A percentile compares a stretch with the other conserved stretches of the same genome.
phyloP scores from a whole-genome alignment of 2,113 vertebrate species.

The Acanthochromis polyacanthus region DNA sequence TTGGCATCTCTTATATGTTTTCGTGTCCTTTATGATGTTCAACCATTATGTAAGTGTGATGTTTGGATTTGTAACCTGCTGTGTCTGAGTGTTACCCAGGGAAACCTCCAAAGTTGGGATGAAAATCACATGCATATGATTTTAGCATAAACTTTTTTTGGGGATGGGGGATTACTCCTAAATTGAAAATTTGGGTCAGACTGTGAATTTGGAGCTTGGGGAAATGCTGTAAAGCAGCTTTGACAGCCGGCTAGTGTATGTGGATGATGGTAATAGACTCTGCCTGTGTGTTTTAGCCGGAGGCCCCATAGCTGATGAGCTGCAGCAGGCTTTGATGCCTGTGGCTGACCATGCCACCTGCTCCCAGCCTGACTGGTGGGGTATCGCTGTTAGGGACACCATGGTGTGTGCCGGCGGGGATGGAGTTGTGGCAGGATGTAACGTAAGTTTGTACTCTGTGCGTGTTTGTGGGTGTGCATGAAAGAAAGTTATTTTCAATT shows the following conservation, averaged over 20 bases:
- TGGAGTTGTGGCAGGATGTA: slow-evolving; percentile 85
- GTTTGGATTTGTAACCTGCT: slow-evolving; percentile 19
- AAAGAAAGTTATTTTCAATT: neutral
- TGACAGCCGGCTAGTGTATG: slow-evolving; percentile 60
- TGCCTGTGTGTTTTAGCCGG: slow-evolving; percentile 81
- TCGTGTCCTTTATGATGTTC: slow-evolving; percentile 2
- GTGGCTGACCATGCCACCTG: slow-evolving; percentile 86
- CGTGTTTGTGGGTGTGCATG: slow-evolving; percentile 26
- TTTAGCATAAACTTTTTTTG: slow-evolving; percentile 20
- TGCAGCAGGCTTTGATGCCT: slow-evolving; percentile 89
- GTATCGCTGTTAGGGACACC: slow-evolving; percentile 74
- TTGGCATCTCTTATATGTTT: slow-evolving; percentile 1
- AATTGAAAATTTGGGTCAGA: slow-evolving; percentile 66
- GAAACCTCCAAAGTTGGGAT: slow-evolving; percentile 34
- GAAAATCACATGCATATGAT: slow-evolving; percentile 49
- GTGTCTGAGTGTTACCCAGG: slow-evolving; percentile 15
- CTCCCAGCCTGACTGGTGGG: slow-evolving; percentile 86
- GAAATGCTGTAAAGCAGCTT: slow-evolving; percentile 59
- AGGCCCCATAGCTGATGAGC: slow-evolving; percentile 85
- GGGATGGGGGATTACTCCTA: slow-evolving; percentile 42
- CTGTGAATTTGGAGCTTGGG: slow-evolving; percentile 34
- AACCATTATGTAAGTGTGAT: neutral
- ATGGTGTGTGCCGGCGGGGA: slow-evolving; percentile 88
- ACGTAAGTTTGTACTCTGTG: slow-evolving; percentile 75
- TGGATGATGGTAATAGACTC: slow-evolving; percentile 61